Base-by-base conservation (phyloP, 2,797 vertebrate species). In the Amblyopsis hoosieri region DNA sequence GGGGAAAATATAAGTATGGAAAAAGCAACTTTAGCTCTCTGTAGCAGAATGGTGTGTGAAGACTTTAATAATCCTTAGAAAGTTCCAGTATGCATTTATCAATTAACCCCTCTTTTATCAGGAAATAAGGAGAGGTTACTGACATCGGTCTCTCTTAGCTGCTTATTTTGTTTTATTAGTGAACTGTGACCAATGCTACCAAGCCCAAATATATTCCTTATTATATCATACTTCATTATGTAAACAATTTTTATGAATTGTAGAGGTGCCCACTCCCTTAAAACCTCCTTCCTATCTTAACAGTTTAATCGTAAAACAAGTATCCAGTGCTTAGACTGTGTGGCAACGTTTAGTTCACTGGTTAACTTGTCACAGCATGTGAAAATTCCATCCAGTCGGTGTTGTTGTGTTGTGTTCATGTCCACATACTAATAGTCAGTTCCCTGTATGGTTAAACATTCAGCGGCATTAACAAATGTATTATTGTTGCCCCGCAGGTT, bases 321-420 rank as follows among this genome's bases (percentile, higher is more conserved):
- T 61, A 13, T 19, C 12, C 62, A n/a, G 57, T 57, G 56, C n/a
- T 54, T 29, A 29, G 23, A 29, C 23, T 29, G 23, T 29, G 37
- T 57, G 49, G 1, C 45, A 58, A 14, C 69, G 46, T 17, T 60
- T 52, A 8, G 48, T 13, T 73, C 37, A 71, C 55, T 23, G 37
- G 33, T 29, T 29, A 29, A 29, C 74, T 60, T 82, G 68, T 78
- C 42, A 1, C 58, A 52, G 59, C 73, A 66, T 78, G 70, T 75
- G 11, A 49, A 59, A 57, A 12, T 66, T 62, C 47, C 17, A 23
- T 62, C 47, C 17, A 23, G 5, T 48, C 45, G 45, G 58, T 55
- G 60, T 57, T 49, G 59, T 74, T 65, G 59, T 49, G 57, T 56
- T 52, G 14, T 31, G 58, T 59, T 42, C 12, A 50, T 60, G 49